Evolutionary conservation across 2,113 vertebrate genomes (phyloP), one percentile per base, ranked within the genome.

Genomic region (Macroglossus sobrinus): DNA sequence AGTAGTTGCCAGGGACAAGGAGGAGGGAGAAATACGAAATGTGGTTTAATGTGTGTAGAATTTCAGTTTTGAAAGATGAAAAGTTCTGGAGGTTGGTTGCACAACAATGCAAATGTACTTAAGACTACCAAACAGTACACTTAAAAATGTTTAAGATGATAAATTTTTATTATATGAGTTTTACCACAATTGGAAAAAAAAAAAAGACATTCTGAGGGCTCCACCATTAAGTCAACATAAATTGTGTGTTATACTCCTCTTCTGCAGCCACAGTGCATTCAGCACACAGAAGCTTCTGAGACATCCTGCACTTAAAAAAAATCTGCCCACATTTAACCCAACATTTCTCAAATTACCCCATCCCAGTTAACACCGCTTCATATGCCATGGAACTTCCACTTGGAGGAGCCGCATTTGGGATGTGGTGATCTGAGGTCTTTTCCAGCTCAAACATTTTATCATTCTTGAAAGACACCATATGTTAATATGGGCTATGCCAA

Each of bases 21-120:
- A 53, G 28, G 35, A 89, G 57, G 18, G 64, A 11, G 3, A 93
- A 81, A 69, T 85, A 33, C 30, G 19, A 50, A 91, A 55, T 45
- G 92, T 76, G 59, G 40, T 63, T 93, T 63, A 75, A 40, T 86
- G 61, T 45, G 15, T 35, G 15, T 26, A 47, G n/a, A 91, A 66
- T 84, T 95, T 91, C 40, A 47, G 40, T 96, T 93, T 95, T 61
- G 40, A 84, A 96, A 92, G 61, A 59, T 91, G 87, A 45, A 68
- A 85, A 33, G 21, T 45, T 64, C n/a, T 89, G 66, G 72, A 71
- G 50, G 81, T 69, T 30, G 69, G 12, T 76, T 81, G 74, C 33
- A 50, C 28, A 91, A 55, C 19, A n/a, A 1, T 59, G 47, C 45
- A 4, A 61, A 26, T 19, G 5, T 66, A 61, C 66, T 74, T 84